These are phyloP conservation scores for Drosophila biarmipes DNA, from an alignment of 1,140 invertebrate species.

Conservation along the genomic window DNA sequence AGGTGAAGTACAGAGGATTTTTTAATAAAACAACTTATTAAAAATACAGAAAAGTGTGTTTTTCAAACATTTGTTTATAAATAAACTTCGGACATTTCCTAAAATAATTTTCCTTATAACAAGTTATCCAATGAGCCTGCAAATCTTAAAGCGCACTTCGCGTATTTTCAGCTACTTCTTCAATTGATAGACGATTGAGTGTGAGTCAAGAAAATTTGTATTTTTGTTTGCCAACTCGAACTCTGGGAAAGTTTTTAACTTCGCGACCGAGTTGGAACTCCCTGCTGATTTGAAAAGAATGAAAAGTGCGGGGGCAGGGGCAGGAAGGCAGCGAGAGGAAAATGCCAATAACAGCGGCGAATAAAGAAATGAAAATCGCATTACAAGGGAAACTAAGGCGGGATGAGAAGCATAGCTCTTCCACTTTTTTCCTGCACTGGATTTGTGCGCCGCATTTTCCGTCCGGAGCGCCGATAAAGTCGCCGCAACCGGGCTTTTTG, in stretches of 20 bases:
- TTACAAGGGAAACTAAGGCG: constrained; percentile 44
- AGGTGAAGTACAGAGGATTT: no score
- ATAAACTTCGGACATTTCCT: no score
- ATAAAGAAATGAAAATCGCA: constrained; percentile 54
- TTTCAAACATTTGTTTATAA: no score
- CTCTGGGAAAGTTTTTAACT: constrained; percentile 28
- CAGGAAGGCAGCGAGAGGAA: neutral
- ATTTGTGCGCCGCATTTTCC: constrained; percentile 7
- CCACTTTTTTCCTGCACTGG: neutral
- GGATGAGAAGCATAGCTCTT: neutral
- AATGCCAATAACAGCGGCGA: constrained; percentile 36
- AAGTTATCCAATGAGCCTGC: no score
- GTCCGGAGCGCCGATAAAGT: constrained; percentile 21
- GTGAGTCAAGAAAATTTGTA: constrained; percentile 6
- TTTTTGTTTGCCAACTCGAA: constrained; percentile 30
- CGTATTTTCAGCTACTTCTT: constrained; percentile 3
- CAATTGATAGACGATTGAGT: constrained; percentile 36
- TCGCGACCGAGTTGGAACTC: neutral
- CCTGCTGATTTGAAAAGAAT: constrained; percentile 3
- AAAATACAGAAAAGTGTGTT: no score
- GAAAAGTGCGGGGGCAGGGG: constrained; percentile 8
- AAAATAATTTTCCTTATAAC: no score
- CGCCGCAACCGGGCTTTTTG: constrained; percentile 24
- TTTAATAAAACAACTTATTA: no score
- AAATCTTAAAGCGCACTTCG: neutral